Evolutionary conservation across 2,797 vertebrate genomes (phyloP).

Genomic region (Vultur gryphus): DNA sequence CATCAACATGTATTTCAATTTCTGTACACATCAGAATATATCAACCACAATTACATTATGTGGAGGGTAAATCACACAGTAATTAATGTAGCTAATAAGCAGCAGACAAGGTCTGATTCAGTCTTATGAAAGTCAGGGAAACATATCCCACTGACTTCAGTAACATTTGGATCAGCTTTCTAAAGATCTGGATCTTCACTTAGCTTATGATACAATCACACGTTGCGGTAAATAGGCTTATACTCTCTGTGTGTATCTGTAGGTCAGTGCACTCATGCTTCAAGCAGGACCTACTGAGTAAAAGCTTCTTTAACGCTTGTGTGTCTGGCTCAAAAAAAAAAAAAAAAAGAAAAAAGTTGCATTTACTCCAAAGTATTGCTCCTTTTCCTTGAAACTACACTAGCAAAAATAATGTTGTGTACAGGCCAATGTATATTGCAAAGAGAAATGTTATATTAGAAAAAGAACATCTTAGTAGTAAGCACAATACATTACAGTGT

Average conservation of each 20-base stretch:
- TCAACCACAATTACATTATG: background rate
- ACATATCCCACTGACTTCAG: background rate
- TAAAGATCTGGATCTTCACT: background rate
- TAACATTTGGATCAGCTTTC: background rate
- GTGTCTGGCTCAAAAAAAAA: background rate
- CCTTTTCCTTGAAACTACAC: background rate
- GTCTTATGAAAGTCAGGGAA: background rate
- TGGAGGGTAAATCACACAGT: background rate
- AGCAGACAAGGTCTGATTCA: background rate
- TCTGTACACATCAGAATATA: background rate
- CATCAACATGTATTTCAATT: background rate
- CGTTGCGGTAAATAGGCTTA: background rate
- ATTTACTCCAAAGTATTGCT: background rate
- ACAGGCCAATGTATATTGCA: background rate
- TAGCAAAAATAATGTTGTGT: background rate
- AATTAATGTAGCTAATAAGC: background rate
- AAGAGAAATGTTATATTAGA: background rate
- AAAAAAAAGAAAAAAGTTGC: fast-evolving
- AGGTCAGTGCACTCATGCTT: background rate
- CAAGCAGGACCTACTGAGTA: background rate
- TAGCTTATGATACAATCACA: background rate
- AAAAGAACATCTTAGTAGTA: background rate
- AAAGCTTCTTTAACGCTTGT: background rate
- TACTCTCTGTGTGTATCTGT: background rate
- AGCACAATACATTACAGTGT: background rate